phyloP scores from a whole-genome alignment of 2,797 vertebrate genomes.

The Pygocentrus nattereri region DNA sequence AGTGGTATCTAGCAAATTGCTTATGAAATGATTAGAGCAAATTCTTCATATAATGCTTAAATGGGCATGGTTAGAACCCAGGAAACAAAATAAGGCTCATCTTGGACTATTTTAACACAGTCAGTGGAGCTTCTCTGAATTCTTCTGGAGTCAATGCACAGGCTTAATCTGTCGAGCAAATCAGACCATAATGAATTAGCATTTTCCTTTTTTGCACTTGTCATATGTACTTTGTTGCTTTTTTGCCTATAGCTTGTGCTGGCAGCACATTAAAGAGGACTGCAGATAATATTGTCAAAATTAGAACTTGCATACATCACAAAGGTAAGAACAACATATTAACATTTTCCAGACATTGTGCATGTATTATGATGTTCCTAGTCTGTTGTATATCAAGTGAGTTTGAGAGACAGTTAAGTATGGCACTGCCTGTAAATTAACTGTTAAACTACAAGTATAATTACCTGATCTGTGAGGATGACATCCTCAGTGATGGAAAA shows the following conservation, averaged over 20 bases:
- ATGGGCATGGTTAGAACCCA: background rate
- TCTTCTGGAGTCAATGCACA: background rate
- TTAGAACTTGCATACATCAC: constrained; percentile 15
- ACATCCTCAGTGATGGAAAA: background rate
- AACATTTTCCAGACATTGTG: too few relatives aligned
- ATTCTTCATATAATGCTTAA: too few relatives aligned
- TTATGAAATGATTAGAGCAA: too few relatives aligned
- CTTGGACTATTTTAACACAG: background rate
- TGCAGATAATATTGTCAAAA: background rate
- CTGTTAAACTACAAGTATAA: background rate
- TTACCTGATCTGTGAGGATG: too few relatives aligned
- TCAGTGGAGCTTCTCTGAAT: background rate
- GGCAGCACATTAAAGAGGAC: constrained; percentile 19
- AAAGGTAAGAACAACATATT: constrained; percentile 14
- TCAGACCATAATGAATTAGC: background rate
- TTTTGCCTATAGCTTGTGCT: constrained; percentile 15
- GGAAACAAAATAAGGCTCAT: background rate
- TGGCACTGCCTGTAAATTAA: too few relatives aligned
- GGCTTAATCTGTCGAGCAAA: background rate
- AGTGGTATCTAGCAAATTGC: too few relatives aligned
- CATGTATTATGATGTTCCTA: too few relatives aligned
- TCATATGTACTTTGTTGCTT: background rate
- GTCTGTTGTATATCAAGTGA: background rate
- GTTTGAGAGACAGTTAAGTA: too few relatives aligned
- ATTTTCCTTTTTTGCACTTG: background rate